Percentiles rank a stretch among this genome's conserved stretches.
Conservation (phyloP, 35 echinoderm and acorn worm species). For the Stichopus chloronotus region DNA sequence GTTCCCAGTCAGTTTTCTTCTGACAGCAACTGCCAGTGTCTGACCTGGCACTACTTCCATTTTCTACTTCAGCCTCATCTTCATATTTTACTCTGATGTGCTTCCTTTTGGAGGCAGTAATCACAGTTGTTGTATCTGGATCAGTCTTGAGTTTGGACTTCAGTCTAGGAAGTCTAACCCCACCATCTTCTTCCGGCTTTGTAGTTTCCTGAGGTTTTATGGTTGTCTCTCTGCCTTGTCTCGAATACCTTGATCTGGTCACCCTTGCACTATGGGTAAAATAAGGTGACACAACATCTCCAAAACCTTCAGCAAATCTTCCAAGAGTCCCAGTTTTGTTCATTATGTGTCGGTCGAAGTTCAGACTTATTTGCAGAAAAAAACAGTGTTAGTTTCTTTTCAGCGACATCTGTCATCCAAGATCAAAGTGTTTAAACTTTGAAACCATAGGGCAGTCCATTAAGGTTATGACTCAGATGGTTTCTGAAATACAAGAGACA, state of each 20-base stretch:
- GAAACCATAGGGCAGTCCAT: too few species aligned
- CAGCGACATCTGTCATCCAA: too few species aligned
- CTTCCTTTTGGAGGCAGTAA: neutral
- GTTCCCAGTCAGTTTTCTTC: slow-evolving; percentile 65
- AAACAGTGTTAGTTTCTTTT: too few species aligned
- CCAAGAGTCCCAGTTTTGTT: slow-evolving; percentile 1
- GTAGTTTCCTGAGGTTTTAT: neutral
- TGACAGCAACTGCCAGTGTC: neutral
- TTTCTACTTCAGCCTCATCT: neutral
- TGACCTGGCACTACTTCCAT: neutral
- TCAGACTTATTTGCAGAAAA: too few species aligned
- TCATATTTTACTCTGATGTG: slow-evolving; percentile 18
- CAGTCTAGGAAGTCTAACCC: neutral
- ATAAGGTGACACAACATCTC: slow-evolving; percentile 18
- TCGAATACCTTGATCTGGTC: slow-evolving; percentile 5
- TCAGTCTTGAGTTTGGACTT: neutral
- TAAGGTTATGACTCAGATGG: too few species aligned
- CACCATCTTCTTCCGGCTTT: neutral
- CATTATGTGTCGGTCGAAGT: neutral
- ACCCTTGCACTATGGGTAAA: neutral
- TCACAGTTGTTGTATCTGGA: neutral
- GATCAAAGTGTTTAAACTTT: too few species aligned
- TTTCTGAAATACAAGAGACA: too few species aligned
- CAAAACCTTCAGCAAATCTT: neutral
- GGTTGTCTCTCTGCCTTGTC: neutral